Conservation (phyloP, 2,888 invertebrate species). For the Thymelicus lineola region DNA sequence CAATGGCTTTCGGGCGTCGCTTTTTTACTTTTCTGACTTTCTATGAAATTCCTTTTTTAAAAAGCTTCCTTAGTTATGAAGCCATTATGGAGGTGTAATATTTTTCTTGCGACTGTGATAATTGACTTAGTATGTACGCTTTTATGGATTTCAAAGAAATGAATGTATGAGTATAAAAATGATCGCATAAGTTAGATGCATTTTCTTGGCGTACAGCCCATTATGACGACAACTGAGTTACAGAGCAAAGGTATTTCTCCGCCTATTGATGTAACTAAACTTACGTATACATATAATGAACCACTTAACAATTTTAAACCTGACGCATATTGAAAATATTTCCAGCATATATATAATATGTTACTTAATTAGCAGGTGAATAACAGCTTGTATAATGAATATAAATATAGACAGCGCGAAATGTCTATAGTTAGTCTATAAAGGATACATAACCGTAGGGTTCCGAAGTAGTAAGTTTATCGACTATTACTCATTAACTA, state of each 20-base stretch:
- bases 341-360: too few species aligned
- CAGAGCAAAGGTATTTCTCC: too few species aligned
- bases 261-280: too few species aligned
- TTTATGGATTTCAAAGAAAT: slow-evolving; percentile 11
- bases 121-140: background rate
- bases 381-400: too few species aligned
- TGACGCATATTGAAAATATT: too few species aligned
- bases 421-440: background rate
- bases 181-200: too few species aligned
- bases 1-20: slow-evolving; percentile 15
- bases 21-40: slow-evolving; percentile 25
- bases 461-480: too few species aligned
- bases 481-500: too few species aligned
- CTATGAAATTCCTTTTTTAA: slow-evolving; percentile 27
- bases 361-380: too few species aligned
- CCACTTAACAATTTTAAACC: too few species aligned
- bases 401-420: background rate
- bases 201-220: background rate
- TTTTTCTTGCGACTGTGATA: slow-evolving; percentile 11
- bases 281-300: too few species aligned
- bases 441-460: too few species aligned
- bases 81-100: slow-evolving; percentile 20
- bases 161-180: background rate
- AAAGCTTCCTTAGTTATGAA: slow-evolving; percentile 20
- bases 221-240: background rate